phyloP scores from a whole-genome alignment of 2,113 vertebrate species.

The Trinectes maculatus region DNA sequence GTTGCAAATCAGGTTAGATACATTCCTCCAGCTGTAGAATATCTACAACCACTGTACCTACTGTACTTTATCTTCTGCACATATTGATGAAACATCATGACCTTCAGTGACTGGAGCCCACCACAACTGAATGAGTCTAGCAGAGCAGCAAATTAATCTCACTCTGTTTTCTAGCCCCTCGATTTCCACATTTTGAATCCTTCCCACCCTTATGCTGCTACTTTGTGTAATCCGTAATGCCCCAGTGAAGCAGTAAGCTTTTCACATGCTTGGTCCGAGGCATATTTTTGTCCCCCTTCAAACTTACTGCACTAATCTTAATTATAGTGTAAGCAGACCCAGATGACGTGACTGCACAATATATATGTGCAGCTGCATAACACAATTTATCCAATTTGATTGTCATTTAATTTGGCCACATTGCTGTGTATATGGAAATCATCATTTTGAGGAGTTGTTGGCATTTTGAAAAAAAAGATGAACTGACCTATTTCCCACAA shows the following conservation, averaged over 20 bases:
- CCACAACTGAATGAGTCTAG: constrained; percentile 32
- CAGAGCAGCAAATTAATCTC: constrained; percentile 47
- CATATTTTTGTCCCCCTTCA: background rate
- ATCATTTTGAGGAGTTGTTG: no score
- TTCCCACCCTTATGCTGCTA: constrained; percentile 26
- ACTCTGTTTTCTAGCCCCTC: constrained; percentile 42
- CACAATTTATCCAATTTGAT: background rate
- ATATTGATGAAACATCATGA: constrained; percentile 67
- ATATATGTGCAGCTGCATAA: no score
- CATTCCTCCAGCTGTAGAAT: constrained; percentile 42
- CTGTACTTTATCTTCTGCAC: constrained; percentile 54
- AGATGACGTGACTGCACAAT: constrained; percentile 21
- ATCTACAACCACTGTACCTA: constrained; percentile 43
- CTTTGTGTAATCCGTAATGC: constrained; percentile 53
- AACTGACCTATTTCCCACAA: no score
- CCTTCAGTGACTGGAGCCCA: constrained; percentile 46
- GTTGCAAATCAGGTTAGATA: constrained; percentile 57
- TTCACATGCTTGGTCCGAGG: constrained; percentile 39
- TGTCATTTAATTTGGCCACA: background rate
- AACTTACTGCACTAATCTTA: constrained; percentile 42
- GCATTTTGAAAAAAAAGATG: no score
- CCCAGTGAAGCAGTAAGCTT: constrained; percentile 35
- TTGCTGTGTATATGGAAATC: no score
- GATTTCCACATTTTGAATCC: constrained; percentile 57
- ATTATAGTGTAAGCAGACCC: constrained; percentile 23